Evolutionary conservation across 2,888 invertebrate genomes (phyloP), one percentile per base, ranked within the genome.

Genomic region (Lithophane ornitopus): DNA sequence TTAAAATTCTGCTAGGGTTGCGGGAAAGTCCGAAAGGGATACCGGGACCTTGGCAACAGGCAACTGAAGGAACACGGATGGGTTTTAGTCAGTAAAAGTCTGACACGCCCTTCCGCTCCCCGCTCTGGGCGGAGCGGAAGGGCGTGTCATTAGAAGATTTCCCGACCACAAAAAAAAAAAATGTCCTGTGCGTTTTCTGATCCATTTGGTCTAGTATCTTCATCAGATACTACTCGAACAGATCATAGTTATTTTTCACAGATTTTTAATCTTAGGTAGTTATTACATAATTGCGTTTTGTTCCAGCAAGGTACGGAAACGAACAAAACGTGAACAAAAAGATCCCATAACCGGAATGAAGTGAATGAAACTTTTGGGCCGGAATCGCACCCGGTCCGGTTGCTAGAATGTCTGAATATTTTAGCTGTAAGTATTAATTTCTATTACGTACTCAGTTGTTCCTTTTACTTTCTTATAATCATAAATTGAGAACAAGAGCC

Each of bases 361-460:
- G 14, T n/a, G 7, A 39, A 76, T 62, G 0, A 41, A 62, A 62
- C n/a, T 70, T 78, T 73, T 73, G 7, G 19, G 19, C 26, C 3
- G 46, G 41, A 76, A 76, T 71, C 44, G 54, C 61, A 72, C 34
- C 46, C 46, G 41, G 39, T 65, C 58, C 78, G 39, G 62, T 74
- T 41, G 26, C 58, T 70, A 58, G 63, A 71, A 66, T 69, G n/a
- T 61, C 63, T 71, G 74, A 76, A 86, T 86, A 82, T 82, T 80
- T 86, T 74, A 73, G 44, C 74, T 26, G 22, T 71, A 49, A 74
- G 70, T 78, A 80, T 84, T 80, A 74, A 81, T 77, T 77, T 81
- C 69, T 62, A 74, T 86, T 76, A 75, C 56, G 70, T 71, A 79
- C 71, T 78, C 66, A 58, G 74, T 67, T 78, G 63, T 70, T 76